Base-by-base conservation (phyloP, 2,888 invertebrate species). In the Rhodophaea formosa region DNA sequence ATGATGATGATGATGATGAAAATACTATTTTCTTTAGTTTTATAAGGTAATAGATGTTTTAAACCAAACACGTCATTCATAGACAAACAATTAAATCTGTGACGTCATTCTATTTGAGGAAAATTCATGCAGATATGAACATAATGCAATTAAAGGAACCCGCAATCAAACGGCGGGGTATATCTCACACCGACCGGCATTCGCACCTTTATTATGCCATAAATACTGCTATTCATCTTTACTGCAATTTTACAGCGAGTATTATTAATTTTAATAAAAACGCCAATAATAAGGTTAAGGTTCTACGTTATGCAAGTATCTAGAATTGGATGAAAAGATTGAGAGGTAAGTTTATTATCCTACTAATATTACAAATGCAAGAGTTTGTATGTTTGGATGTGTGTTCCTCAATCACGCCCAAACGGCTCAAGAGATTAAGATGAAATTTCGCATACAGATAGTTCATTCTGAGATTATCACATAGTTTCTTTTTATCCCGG, bases 261-360 rank as follows among this genome's bases (percentile, higher is more conserved):
- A 62, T 60, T 62, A 64, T 56, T 57, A 23, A 58, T 56, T 59
- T 59, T 59, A 61, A 62, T 64, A 59, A 62, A 61, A 64, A 64
- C 52, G 56, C 58, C 56, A 61, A 59, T 59, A 62, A 60, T 58
- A 45, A 42, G 44, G 46, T 45, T 53, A 51, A 52, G 17, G 15
- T 23, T 14, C 43, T 42, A 15, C 35, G 8, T 35, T 39, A 39
- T 39, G n/a, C 39, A 12, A 39, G 39, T n/a, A 12, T n/a, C 39
- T 39, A 39, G 39, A 39, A 39, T 39, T n/a, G 12, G 35, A 35
- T 35, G 10, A 8, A 35, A 12, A 35, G 3, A 10, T 35, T 1
- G 35, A 8, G 10, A 35, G 35, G 3, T 35, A 35, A 10, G 8
- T 10, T 35, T 35, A 35, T 35, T 32, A 32, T 32, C n/a, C n/a